phyloP scores from a whole-genome alignment of 2,888 invertebrate species.

The Drosophila acutilabella region DNA sequence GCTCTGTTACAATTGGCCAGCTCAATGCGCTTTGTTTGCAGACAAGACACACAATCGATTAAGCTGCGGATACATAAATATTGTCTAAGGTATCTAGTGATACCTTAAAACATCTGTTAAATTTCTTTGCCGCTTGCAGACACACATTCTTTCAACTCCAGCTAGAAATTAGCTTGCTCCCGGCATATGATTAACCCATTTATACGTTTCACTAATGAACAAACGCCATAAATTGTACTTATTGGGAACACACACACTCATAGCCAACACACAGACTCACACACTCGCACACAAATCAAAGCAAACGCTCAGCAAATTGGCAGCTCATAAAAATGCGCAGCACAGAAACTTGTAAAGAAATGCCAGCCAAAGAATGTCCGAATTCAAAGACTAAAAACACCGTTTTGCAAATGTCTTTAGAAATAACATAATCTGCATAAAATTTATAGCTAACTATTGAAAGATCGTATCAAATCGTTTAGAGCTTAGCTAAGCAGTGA shows the following conservation, averaged over 20 bases:
- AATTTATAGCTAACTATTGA: conserved; percentile 4
- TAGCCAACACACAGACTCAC: neutral
- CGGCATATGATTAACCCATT: conserved; percentile 74
- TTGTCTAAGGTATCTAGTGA: neutral
- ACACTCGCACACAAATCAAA: conserved; percentile 25
- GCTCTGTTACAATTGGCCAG: conserved; percentile 5
- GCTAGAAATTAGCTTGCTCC: conserved; percentile 44
- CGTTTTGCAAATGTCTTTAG: conserved; percentile 20
- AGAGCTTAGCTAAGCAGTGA: conserved; percentile 20
- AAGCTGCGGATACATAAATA: neutral
- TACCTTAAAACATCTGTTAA: neutral
- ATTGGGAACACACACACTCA: conserved; percentile 22
- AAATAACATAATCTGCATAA: conserved; percentile 9
- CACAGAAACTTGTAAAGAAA: conserved; percentile 39
- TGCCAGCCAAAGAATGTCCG: conserved; percentile 27
- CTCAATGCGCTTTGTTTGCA: neutral
- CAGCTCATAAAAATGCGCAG: conserved; percentile 60
- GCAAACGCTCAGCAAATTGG: conserved; percentile 24
- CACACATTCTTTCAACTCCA: conserved; percentile 9
- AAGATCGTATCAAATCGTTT: neutral
- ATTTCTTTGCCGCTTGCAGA: neutral
- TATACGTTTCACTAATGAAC: conserved; percentile 59
- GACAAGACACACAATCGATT: too few relatives aligned
- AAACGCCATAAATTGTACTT: conserved; percentile 64
- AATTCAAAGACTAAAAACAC: conserved; percentile 25